Evolutionary conservation across 2,797 vertebrate species (phyloP), one percentile per base, ranked within the genome.

Genomic region (Pelochelys cantorii): DNA sequence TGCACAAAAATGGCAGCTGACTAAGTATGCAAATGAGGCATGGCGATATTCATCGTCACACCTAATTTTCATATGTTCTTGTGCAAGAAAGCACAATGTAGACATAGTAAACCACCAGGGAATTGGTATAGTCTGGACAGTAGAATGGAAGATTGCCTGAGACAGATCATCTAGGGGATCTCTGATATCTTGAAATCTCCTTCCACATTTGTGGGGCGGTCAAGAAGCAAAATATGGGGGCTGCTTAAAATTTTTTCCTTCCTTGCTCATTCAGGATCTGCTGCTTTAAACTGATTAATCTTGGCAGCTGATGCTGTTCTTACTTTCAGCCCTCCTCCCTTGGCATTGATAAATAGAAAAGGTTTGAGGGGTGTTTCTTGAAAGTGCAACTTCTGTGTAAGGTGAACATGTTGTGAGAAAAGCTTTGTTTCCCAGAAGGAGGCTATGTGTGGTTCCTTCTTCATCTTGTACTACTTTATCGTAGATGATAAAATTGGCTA

Each of bases 251-350:
- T 48, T 9, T 2, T 31, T 84, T 87, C 87, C 2, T 87, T 23
- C 18, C 6, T 2, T 60, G 37, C 1, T 0, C n/a, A 17, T 52
- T 88, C 0, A 20, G n/a, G 9, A 31, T 53, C 56, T 88, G 17
- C 52, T 54, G 2, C 1, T 42, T 79, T 68, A 2, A 2, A 5
- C 68, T 80, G 3, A 37, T 82, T 80, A 5, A 8, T 53, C 4
- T 86, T 74, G 12, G 29, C 14, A 55, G 18, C n/a, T 79, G 11
- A 10, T 55, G 5, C 1, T 62, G 31, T 31, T 62, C 14, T 62
- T 62, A 31, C 14, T 62, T 65, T 31, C 60, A 65, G 14, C 59
- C 27, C 27, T 62, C 27, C 59, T 31, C 60, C 7, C 29, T 15
- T 57, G 56, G 56, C 56, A 57, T 25, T 11, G 22, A 57, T 57